Evolutionary conservation across 2,888 invertebrate genomes (phyloP), one percentile per base, ranked within the genome.

Genomic region (Melipona beecheii): DNA sequence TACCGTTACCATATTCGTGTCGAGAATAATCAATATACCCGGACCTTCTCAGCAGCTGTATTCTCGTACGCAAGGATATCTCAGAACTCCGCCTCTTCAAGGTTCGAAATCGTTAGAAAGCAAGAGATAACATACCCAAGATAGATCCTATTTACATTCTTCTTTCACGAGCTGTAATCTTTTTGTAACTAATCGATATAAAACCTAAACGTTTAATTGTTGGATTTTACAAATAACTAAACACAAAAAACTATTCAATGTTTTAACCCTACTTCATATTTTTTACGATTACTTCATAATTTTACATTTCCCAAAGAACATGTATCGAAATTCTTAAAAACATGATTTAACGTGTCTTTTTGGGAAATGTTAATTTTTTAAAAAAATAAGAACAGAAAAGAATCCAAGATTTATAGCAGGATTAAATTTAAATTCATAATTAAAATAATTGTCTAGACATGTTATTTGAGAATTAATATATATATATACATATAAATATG

Each of bases 1-100:
- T 36, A 21, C 43, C 65, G 24, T 60, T 21, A 68, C 17, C 54
- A n/a, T 60, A 66, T 60, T 36, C 70, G 58, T 21, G 49, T 65
- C 62, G 60, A 50, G 68, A 71, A 87, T 77, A 89, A 89, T 89
- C 88, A 62, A 89, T 89, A 89, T 54, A 66, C 19, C 52, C 62
- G 50, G 65, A 74, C 54, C 69, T 84, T 84, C 73, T 56, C 65
- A 36, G 24, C 72, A 54, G 13, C 56, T 58, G 73, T 81, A 81
- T 83, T 73, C 69, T 80, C 58, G 65, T 75, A 84, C 83, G 75
- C 84, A 87, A 86, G 86, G 83, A 86, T 87, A 86, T 24, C 13
- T 24, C 66, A 43, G 69, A 73, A 43, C 66, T 62, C 56, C 65
- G 83, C 56, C 19, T 68, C 36, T 72, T 64, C 66, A 76, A 87